A percentile compares a stretch with the other conserved stretches of the same genome.
These are phyloP conservation scores for Orthonyx spaldingii DNA, from an alignment of 2,113 vertebrate genomes.

Conservation along the genomic window DNA sequence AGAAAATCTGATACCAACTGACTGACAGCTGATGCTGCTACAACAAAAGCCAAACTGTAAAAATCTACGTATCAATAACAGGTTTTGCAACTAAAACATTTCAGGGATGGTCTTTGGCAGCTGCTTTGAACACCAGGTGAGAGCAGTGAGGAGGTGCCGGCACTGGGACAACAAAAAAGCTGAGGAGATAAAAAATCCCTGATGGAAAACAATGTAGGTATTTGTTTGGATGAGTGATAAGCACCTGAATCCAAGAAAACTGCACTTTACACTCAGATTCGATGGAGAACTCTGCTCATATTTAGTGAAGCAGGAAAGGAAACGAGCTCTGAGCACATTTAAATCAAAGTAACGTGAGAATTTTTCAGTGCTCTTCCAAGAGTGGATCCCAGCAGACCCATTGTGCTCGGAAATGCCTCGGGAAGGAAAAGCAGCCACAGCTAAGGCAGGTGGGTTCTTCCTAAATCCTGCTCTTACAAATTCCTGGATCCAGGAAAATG, in stretches of 20 bases:
- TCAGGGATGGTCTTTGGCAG: background rate
- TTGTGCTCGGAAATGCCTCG: background rate
- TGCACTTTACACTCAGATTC: background rate
- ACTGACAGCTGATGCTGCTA: background rate
- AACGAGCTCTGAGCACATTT: background rate
- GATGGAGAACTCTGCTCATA: background rate
- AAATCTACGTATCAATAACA: fast-evolving
- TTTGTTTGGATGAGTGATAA: background rate
- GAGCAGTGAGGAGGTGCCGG: background rate
- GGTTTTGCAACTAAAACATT: background rate
- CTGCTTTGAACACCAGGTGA: background rate
- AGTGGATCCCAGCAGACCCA: background rate
- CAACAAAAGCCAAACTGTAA: background rate
- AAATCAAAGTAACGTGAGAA: background rate
- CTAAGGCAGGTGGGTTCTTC: background rate
- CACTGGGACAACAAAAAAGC: background rate
- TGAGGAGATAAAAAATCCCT: background rate
- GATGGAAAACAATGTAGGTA: background rate
- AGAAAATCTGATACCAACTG: background rate
- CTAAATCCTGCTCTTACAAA: background rate
- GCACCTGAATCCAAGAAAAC: background rate
- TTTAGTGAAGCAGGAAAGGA: background rate
- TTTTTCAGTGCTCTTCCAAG: background rate
- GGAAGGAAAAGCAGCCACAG: background rate
- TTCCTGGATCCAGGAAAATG: background rate